These are phyloP conservation scores for Microtus oregoni DNA, from an alignment of 2,113 vertebrate genomes.

Conservation along the genomic window DNA sequence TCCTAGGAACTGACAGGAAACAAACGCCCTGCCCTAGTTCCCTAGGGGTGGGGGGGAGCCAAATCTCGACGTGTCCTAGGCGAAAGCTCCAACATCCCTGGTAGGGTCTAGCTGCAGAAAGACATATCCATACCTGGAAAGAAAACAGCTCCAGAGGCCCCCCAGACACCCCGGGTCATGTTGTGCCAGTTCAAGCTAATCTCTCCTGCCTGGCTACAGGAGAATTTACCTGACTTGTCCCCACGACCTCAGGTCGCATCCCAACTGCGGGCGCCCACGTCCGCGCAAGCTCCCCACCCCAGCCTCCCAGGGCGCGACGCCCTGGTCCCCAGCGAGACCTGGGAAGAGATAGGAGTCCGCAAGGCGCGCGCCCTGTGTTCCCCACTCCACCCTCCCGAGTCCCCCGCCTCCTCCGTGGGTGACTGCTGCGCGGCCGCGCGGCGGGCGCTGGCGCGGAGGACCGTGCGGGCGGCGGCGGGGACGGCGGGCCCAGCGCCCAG, in stretches of 20 bases:
- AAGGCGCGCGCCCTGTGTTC: neutral
- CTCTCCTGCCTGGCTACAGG: neutral
- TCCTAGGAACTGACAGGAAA: neutral
- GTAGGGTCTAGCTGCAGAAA: neutral
- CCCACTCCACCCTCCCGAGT: neutral
- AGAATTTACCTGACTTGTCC: slow-evolving; percentile 71
- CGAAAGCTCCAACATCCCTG: neutral
- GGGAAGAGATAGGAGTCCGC: neutral
- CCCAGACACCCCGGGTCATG: neutral
- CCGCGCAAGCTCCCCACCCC: neutral
- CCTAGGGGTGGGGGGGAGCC: neutral
- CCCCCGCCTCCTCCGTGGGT: slow-evolving; percentile 82
- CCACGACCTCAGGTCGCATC: slow-evolving; percentile 6
- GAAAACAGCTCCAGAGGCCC: neutral
- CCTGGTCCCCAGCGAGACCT: neutral
- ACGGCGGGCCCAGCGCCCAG: slow-evolving; percentile 43
- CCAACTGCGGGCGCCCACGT: neutral
- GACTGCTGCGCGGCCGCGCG: slow-evolving; percentile 81
- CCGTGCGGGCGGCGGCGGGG: slow-evolving; percentile 76
- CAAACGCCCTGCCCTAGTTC: neutral
- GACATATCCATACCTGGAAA: slow-evolving; percentile 23
- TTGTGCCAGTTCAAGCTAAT: neutral
- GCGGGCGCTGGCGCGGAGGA: slow-evolving; percentile 61
- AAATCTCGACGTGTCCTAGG: neutral
- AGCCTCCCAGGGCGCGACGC: neutral